These are phyloP conservation scores for Thereva unica DNA, from an alignment of 2,888 invertebrate genomes.

Conservation along the genomic window DNA sequence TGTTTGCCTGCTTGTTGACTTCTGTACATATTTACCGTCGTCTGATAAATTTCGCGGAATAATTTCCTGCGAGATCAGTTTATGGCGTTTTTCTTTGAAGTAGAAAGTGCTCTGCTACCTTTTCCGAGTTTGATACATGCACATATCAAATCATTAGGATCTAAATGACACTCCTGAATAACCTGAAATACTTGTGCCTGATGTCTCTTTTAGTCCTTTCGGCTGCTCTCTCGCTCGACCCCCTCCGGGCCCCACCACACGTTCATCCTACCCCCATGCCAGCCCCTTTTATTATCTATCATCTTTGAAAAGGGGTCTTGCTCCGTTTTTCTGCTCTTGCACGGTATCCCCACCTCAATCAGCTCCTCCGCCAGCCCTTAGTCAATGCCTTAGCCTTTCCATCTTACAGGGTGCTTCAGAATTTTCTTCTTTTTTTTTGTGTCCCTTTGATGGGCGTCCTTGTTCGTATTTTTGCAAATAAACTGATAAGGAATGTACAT, in stretches of 20 bases:
- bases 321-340: neutral
- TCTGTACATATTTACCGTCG: constrained; percentile 3
- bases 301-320: neutral
- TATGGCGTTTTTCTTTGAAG: neutral
- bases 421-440: constrained; percentile 31
- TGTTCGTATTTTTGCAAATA: constrained; percentile 31
- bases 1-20: too few species aligned
- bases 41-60: constrained; percentile 14
- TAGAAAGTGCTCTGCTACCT: constrained; percentile 42
- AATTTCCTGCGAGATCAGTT: constrained; percentile 28
- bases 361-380: neutral
- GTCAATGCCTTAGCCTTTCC: neutral
- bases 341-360: neutral
- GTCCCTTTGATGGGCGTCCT: constrained; percentile 22
- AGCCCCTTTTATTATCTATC: neutral
- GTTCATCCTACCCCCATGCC: neutral
- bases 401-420: constrained; percentile 15
- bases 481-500: constrained; percentile 33
- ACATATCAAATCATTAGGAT: constrained; percentile 59
- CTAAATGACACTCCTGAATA: constrained; percentile 54
- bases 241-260: neutral
- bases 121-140: constrained; percentile 41
- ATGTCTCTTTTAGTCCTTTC: constrained; percentile 24
- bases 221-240: too few species aligned
- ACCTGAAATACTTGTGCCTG: constrained; percentile 3